These are phyloP conservation scores for Leptodactylus fuscus DNA, from an alignment of 2,113 vertebrate species.

Conservation along the genomic window DNA sequence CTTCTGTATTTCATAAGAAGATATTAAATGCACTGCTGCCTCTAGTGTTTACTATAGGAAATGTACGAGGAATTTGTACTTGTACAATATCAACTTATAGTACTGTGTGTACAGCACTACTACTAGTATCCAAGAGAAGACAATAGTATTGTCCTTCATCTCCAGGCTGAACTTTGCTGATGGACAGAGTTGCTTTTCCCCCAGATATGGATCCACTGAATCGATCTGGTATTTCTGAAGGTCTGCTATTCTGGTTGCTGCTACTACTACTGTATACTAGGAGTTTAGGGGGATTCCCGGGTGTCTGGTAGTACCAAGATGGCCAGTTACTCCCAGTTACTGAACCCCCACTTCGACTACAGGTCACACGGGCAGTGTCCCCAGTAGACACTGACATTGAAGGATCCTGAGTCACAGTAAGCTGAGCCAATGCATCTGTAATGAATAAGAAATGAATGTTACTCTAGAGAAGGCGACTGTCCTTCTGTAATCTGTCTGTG, in stretches of 20 bases:
- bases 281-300: constrained; percentile 26
- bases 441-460: background rate
- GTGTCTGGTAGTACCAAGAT: constrained; percentile 43
- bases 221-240: constrained; percentile 19
- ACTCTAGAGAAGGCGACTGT: background rate
- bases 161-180: background rate
- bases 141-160: constrained; percentile 22
- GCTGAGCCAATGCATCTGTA: constrained; percentile 33
- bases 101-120: background rate
- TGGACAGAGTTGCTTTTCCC: background rate
- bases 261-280: background rate
- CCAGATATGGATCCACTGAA: constrained; percentile 40
- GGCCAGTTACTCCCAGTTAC: constrained; percentile 24
- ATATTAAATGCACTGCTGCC: background rate
- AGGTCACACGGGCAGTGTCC: background rate
- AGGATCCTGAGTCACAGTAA: constrained; percentile 17
- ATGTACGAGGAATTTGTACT: background rate
- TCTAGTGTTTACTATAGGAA: background rate
- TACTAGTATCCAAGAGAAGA: background rate
- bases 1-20: background rate
- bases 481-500: background rate
- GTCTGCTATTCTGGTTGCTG: constrained; percentile 12
- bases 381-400: background rate
- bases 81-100: background rate
- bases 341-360: constrained; percentile 30